These are phyloP conservation scores for Mola mola DNA, from an alignment of 2,113 vertebrate species.

Conservation along the genomic window DNA sequence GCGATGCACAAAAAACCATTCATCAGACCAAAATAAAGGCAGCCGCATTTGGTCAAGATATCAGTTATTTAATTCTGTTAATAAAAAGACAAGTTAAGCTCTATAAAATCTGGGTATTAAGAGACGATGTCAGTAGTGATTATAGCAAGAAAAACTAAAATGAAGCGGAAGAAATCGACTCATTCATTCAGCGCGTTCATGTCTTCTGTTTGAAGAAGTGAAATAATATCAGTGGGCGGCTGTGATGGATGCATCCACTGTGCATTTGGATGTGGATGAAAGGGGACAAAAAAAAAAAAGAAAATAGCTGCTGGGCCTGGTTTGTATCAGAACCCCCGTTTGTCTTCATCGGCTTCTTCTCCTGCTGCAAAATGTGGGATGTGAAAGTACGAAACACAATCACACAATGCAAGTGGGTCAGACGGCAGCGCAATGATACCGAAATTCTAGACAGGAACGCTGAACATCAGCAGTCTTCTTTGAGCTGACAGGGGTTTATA, in stretches of 20 bases:
- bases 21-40: too few species aligned
- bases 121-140: too few species aligned
- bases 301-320: slow-evolving; percentile 39
- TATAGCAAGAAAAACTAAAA: not conserved
- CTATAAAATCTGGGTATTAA: too few species aligned
- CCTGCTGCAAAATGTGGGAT: slow-evolving; percentile 39
- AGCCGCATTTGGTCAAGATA: too few species aligned
- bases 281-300: slow-evolving; percentile 22
- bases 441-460: too few species aligned
- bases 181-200: slow-evolving; percentile 13
- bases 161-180: not conserved
- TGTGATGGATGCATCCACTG: slow-evolving; percentile 30
- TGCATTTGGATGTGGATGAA: slow-evolving; percentile 37
- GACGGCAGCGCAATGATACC: too few species aligned
- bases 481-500: too few species aligned
- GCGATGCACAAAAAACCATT: too few species aligned
- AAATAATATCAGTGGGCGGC: slow-evolving; percentile 34
- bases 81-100: too few species aligned
- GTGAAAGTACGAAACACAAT: slow-evolving; percentile 24
- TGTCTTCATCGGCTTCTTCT: slow-evolving; percentile 29
- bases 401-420: slow-evolving; percentile 56
- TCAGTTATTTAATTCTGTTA: too few species aligned
- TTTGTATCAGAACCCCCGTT: slow-evolving; percentile 22
- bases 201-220: not conserved
- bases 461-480: too few species aligned